Conservation (phyloP, 2,888 invertebrate species). For the Noctua comes region DNA sequence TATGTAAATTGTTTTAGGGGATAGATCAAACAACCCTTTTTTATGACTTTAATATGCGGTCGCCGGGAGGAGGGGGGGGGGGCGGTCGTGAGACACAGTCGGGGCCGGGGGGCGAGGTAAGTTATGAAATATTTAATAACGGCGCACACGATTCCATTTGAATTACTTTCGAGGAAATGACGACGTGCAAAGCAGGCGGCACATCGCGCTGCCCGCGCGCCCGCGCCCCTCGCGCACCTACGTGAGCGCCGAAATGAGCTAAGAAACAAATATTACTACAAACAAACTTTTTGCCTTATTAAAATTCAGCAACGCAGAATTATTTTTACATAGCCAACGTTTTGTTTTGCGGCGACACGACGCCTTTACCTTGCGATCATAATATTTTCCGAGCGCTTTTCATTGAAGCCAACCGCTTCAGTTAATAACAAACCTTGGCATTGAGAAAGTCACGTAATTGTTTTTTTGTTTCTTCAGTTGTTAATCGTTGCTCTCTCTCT, state of each 20-base stretch:
- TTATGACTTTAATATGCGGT: conserved; percentile 91
- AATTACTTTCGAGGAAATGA: conserved; percentile 91
- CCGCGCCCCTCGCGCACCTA: conserved; percentile 59
- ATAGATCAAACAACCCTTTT: conserved; percentile 91
- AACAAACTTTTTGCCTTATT: conserved; percentile 81
- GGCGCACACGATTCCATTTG: conserved; percentile 90
- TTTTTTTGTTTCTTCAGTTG: conserved; percentile 19
- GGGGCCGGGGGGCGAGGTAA: conserved; percentile 80
- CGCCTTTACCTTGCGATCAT: conserved; percentile 9
- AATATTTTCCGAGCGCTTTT: conserved; percentile 23
- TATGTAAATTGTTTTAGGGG: conserved; percentile 91
- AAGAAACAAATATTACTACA: conserved; percentile 80
- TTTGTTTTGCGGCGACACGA: conserved; percentile 52
- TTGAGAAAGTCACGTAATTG: conserved; percentile 24
- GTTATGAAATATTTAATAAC: conserved; percentile 91
- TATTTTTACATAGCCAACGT: conserved; percentile 61
- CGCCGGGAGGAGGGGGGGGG: conserved; percentile 77
- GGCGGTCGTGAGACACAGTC: conserved; percentile 73
- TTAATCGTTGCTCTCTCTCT: conserved; percentile 19
- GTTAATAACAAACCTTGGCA: conserved; percentile 35
- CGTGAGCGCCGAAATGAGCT: conserved; percentile 76
- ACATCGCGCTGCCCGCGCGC: conserved; percentile 74
- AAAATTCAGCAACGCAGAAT: conserved; percentile 71
- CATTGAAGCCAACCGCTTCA: conserved; percentile 30
- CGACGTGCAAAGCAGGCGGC: conserved; percentile 84